Evolutionary conservation across 2,797 vertebrate species (phyloP).

Genomic region (Ptychadena robeensis): DNA sequence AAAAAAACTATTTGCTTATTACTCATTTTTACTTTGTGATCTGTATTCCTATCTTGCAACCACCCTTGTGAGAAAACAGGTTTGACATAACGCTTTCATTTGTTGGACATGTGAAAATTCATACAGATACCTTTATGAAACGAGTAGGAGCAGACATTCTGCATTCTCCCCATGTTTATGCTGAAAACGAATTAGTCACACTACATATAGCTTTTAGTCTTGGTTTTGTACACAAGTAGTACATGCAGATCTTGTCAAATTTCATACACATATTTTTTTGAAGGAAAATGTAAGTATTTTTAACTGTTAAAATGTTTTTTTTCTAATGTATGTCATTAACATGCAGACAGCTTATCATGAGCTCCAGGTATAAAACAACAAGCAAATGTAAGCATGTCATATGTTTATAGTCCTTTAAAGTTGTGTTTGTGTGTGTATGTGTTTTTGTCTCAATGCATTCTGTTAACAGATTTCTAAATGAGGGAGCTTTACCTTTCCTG

Average conservation of each 20-base stretch:
- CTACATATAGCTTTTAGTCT: background rate
- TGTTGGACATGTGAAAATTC: background rate
- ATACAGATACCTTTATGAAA: background rate
- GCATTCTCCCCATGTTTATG: background rate
- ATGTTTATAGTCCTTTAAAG: no score
- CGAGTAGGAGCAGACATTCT: background rate
- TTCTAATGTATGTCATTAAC: background rate
- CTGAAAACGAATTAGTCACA: background rate
- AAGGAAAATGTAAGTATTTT: background rate
- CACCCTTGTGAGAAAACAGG: background rate
- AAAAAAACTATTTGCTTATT: no score
- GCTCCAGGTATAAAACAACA: no score
- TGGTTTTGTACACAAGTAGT: no score
- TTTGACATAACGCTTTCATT: background rate
- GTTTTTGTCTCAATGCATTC: no score
- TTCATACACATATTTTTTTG: no score
- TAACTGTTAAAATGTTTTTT: background rate
- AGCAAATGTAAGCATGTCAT: no score
- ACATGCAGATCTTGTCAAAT: background rate
- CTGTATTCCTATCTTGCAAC: no score
- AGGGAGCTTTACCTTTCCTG: no score
- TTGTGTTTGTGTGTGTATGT: no score
- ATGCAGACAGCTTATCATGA: background rate
- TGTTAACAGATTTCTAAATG: no score
- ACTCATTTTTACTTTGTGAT: no score